These are phyloP conservation scores for Amazonetta brasiliensis DNA, from an alignment of 2,797 vertebrate genomes.

Conservation along the genomic window DNA sequence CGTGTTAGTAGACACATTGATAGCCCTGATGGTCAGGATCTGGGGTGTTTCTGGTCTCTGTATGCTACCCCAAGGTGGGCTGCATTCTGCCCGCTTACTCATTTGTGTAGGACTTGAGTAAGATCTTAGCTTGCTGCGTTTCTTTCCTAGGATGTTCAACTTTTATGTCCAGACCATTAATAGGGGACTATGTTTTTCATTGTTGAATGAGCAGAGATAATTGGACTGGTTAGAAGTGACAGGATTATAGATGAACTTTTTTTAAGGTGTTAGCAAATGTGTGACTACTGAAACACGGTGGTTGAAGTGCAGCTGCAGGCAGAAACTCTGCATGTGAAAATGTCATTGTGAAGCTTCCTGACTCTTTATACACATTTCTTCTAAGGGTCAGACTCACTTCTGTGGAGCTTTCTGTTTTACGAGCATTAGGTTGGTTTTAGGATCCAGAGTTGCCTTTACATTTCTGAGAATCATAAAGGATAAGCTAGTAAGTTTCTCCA, in stretches of 20 bases:
- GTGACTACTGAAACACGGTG: neutral
- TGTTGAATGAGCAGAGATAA: conserved; percentile 44
- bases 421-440: neutral
- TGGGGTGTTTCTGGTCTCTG: neutral
- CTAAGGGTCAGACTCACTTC: neutral
- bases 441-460: neutral
- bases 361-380: neutral
- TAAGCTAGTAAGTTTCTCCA: neutral
- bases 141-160: neutral
- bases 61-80: neutral
- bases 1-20: fast-evolving
- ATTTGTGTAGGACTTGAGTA: neutral
- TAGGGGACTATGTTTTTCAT: neutral
- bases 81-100: neutral
- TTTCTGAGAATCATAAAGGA: neutral
- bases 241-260: conserved; percentile 13
- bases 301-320: neutral
- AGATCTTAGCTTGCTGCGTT: neutral
- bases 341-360: neutral
- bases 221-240: conserved; percentile 1
- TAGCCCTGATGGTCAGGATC: neutral
- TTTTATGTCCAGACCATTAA: neutral
- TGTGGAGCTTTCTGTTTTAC: neutral
- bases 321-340: conserved; percentile 11
- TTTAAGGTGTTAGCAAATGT: neutral